Percentiles rank a stretch among this genome's conserved stretches.
These are phyloP conservation scores for Laupala kohalensis DNA, from an alignment of 1,140 invertebrate species.

Conservation along the genomic window DNA sequence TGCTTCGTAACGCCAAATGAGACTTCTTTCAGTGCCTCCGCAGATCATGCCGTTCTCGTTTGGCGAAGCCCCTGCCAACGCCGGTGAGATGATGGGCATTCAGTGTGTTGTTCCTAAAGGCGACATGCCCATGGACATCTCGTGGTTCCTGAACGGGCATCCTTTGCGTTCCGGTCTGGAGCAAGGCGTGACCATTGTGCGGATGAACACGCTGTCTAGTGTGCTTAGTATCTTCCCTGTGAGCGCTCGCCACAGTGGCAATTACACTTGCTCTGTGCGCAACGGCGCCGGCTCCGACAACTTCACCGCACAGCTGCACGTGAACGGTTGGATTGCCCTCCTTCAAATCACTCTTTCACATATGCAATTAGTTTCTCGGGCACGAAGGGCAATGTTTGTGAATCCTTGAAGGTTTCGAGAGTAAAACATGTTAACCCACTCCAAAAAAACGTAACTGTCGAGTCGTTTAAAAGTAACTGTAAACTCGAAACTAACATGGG, in stretches of 20 bases:
- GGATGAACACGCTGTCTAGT: conserved; percentile 25
- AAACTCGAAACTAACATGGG: no score
- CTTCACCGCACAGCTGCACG: conserved; percentile 43
- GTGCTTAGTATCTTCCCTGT: conserved; percentile 30
- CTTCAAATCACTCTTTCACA: no score
- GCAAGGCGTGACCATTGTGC: conserved; percentile 26
- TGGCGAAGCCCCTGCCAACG: conserved; percentile 22
- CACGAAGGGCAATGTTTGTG: no score
- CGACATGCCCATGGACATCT: conserved; percentile 26
- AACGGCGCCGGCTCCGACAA: conserved; percentile 52
- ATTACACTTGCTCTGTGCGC: conserved; percentile 64
- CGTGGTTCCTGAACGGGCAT: conserved; percentile 25
- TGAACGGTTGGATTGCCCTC: conserved; percentile 22
- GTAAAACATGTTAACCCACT: no score
- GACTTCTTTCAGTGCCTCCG: conserved; percentile 26
- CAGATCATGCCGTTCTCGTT: conserved; percentile 36
- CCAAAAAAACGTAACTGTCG: no score
- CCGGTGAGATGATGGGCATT: conserved; percentile 33
- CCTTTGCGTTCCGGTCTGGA: conserved; percentile 22
- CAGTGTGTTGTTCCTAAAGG: conserved; percentile 26
- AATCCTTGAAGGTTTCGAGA: no score
- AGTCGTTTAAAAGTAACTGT: no score
- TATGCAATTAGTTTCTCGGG: no score
- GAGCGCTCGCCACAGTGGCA: conserved; percentile 46
- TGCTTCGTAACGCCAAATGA: no score